Conservation (phyloP, 2,113 vertebrate genomes). For the Balaeniceps rex region DNA sequence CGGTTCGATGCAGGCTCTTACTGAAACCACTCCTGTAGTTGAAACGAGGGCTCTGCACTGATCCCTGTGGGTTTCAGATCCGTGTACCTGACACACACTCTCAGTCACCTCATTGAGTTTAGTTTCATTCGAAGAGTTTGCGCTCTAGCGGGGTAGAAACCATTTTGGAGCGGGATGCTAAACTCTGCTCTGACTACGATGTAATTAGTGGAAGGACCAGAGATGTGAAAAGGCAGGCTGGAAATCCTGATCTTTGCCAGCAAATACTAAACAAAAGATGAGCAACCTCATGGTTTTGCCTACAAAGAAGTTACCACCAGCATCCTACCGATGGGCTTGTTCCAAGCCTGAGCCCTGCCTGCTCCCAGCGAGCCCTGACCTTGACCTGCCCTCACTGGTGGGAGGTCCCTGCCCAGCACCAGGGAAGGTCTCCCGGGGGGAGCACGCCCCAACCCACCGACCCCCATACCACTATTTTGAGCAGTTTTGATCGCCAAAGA, state of each 20-base stretch:
- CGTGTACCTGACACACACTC: fast-evolving
- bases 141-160: background rate
- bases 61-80: background rate
- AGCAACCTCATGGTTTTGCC: background rate
- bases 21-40: background rate
- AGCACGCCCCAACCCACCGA: fast-evolving
- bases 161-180: background rate
- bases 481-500: background rate
- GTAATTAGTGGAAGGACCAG: background rate
- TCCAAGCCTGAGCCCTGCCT: background rate
- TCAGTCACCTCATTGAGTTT: too few relatives aligned
- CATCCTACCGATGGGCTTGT: too few relatives aligned
- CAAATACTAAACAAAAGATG: background rate
- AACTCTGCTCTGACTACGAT: background rate
- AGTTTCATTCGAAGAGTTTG: background rate
- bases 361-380: background rate
- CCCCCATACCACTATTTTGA: too few relatives aligned
- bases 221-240: background rate
- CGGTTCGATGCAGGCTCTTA: background rate
- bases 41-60: background rate
- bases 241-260: background rate
- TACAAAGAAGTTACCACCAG: background rate
- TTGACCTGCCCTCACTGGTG: background rate
- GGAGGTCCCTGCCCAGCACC: background rate
- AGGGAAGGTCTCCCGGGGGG: background rate